These are phyloP conservation scores for Rhabdornis inornatus DNA, from an alignment of 2,113 vertebrate genomes.

Conservation along the genomic window DNA sequence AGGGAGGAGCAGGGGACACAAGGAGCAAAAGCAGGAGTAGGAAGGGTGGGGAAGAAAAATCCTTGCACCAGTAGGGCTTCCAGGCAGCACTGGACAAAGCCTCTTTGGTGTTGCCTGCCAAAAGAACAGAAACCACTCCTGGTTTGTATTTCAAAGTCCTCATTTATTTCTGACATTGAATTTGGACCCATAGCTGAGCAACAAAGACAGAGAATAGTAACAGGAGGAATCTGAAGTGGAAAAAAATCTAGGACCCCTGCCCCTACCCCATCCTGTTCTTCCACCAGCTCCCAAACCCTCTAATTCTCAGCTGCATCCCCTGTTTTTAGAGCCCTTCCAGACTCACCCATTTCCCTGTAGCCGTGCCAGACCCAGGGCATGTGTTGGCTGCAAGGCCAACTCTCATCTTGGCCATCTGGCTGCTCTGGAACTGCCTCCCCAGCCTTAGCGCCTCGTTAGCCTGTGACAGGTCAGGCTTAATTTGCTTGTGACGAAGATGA, in stretches of 20 bases:
- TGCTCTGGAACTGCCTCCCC: not conserved
- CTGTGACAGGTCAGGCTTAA: accelerated
- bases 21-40: not conserved
- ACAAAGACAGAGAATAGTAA: slow-evolving; percentile 52
- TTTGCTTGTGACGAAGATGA: not conserved
- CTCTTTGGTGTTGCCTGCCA: not conserved
- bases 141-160: slow-evolving; percentile 72
- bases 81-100: not conserved
- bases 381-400: not conserved
- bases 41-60: not conserved
- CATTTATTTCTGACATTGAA: slow-evolving; percentile 70
- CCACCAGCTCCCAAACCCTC: not conserved
- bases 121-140: slow-evolving; percentile 22
- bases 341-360: not conserved
- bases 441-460: not conserved
- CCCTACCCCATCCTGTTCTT: not conserved
- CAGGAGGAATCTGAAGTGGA: slow-evolving; percentile 24
- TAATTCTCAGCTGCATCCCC: not conserved
- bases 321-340: not conserved
- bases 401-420: not conserved
- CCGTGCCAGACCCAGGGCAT: accelerated
- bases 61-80: not conserved
- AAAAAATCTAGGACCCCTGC: slow-evolving; percentile 21
- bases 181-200: slow-evolving; percentile 63
- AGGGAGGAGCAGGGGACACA: not conserved